Evolutionary conservation across 2,888 invertebrate genomes (phyloP).

Genomic region (Blastobasis adustella): DNA sequence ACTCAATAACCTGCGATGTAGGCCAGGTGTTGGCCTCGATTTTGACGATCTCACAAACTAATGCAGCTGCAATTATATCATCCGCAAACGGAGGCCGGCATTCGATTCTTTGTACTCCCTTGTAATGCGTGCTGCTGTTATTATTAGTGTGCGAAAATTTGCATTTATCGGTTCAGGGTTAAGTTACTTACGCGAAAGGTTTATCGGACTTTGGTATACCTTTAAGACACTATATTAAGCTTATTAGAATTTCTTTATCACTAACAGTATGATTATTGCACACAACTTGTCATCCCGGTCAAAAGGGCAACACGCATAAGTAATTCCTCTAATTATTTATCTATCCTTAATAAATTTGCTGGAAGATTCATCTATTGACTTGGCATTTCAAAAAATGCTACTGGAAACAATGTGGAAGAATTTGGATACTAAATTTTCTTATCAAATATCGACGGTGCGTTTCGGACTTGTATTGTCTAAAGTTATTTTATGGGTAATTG

Average conservation of each 20-base stretch:
- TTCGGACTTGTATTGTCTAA: no score
- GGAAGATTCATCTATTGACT: background rate
- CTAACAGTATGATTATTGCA: no score
- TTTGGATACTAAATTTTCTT: background rate
- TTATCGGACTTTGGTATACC: no score
- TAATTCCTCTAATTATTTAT: no score
- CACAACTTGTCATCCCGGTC: no score
- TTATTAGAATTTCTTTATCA: no score
- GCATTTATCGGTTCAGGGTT: background rate
- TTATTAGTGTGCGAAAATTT: no score
- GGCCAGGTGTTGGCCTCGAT: conserved; percentile 22
- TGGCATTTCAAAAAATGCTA: background rate
- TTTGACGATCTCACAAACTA: conserved; percentile 23
- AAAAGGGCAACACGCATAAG: no score
- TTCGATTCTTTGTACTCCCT: conserved; percentile 15
- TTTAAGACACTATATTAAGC: no score
- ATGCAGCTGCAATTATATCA: conserved; percentile 24
- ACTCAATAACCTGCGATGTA: background rate
- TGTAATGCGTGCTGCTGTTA: background rate
- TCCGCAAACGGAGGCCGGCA: conserved; percentile 25
- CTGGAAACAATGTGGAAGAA: conserved; percentile 5
- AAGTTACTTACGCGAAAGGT: no score
- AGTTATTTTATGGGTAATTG: background rate
- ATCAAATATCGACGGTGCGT: no score
- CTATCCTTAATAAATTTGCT: background rate